Base-by-base conservation (phyloP, 2,113 vertebrate genomes). In the Motacilla tschutschensis region DNA sequence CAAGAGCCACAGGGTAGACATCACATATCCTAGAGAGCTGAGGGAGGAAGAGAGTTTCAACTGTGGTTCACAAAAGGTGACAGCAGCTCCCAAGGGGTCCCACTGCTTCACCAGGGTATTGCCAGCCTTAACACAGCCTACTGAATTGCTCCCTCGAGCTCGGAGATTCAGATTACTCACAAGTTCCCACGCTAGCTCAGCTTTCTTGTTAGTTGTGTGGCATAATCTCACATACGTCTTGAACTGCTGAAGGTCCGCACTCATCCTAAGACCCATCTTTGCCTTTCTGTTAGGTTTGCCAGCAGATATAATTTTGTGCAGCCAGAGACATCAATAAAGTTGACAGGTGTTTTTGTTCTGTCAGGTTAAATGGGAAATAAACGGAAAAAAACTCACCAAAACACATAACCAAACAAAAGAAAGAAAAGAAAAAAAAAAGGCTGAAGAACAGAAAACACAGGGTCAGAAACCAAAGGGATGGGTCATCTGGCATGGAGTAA, bases 351-450 rank as follows among this genome's bases (percentile, higher is more conserved):
- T 8, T 22, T 74, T 71, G 24, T 55, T 51, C 22, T 66, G 17
- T 20, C 17, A 64, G 28, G 24, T 55, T 74, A 64, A 79, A 71
- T n/a, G 8, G 7, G 6, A 75, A 91, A n/a, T 1, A 66, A 38
- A 29, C 10, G 17, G 70, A 38, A 48, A 40, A 41, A 36, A 22
- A 0, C 13, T 33, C 14, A 25, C 6, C 9, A 29, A 69, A 55
- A 69, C 3, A 43, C 6, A 29, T 6, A 28, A 9, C 6, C 7
- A 19, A 41, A 54, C 17, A 35, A 72, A 33, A 17, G 12, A 14
- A n/a, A 17, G 10, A 11, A 28, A 28, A 36, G 10, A 9, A 67
- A 46, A 16, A 0, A 9, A 60, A 47, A 17, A 1, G 11, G 1
- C 5, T 36, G 41, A 53, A 67, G 77, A 69, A 0, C 3, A 55